Percentiles rank a stretch among this genome's conserved stretches.
phyloP scores from a whole-genome alignment of 2,113 vertebrate species.

The Platysteira castanea region DNA sequence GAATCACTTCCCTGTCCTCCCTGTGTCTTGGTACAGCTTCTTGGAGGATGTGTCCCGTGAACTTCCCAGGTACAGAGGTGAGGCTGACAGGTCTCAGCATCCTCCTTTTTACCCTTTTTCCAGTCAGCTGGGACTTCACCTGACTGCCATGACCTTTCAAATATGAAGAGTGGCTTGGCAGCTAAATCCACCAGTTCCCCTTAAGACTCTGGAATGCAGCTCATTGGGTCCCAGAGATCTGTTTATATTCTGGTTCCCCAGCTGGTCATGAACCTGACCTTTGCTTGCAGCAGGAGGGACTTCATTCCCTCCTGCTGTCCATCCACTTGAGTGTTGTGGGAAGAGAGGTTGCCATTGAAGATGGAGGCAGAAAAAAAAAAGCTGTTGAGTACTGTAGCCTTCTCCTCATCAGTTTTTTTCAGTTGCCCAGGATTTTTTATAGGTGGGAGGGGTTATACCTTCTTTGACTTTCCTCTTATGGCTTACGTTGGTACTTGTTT shows the following conservation, averaged over 20 bases:
- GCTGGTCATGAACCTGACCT: background rate
- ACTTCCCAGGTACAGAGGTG: background rate
- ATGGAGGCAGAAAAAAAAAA: background rate
- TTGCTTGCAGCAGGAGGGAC: background rate
- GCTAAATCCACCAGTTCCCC: fast-evolving
- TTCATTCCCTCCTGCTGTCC: background rate
- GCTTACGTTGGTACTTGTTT: background rate
- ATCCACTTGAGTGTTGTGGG: background rate
- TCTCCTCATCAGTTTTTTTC: background rate
- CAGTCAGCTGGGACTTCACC: background rate
- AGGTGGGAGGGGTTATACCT: background rate
- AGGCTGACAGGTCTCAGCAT: background rate
- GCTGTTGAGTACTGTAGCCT: fast-evolving
- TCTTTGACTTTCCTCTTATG: background rate
- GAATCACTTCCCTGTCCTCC: background rate
- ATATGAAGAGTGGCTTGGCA: background rate
- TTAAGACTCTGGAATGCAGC: background rate
- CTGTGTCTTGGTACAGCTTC: background rate
- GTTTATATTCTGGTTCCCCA: background rate
- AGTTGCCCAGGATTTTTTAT: background rate
- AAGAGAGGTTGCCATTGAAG: background rate
- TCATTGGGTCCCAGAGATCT: background rate
- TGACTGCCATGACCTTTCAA: background rate
- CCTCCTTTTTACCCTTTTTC: background rate
- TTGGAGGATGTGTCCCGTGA: background rate